Conservation (phyloP, 2,113 vertebrate species). For the Todiramphus saurophagus region DNA sequence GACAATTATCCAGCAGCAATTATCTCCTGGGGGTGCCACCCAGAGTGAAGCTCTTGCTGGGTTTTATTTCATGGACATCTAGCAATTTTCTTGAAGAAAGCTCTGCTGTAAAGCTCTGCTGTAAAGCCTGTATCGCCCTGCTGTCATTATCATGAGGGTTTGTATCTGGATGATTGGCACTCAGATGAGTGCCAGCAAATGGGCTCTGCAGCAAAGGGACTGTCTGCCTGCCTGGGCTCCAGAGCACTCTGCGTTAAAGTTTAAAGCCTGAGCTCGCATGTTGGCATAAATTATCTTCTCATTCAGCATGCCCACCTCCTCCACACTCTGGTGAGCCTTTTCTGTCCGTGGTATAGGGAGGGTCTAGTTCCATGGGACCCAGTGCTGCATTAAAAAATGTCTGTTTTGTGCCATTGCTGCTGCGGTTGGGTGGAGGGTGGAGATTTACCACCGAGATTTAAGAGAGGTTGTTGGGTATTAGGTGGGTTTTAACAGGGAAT, state of each 20-base stretch:
- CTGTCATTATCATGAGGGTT: not conserved
- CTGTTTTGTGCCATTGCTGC: not conserved
- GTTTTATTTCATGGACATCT: not conserved
- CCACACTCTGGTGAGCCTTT: not conserved
- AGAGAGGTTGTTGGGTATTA: not conserved
- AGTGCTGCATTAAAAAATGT: not conserved
- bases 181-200: fast-evolving
- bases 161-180: not conserved
- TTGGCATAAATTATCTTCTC: not conserved
- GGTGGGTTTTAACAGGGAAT: not conserved
- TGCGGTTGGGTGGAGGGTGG: not conserved
- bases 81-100: not conserved
- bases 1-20: conserved; percentile 22
- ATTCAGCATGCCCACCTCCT: not conserved
- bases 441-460: not conserved
- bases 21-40: conserved; percentile 33
- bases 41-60: not conserved
- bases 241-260: not conserved
- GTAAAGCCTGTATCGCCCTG: not conserved
- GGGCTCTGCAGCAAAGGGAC: not conserved
- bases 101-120: not conserved
- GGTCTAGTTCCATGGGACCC: not conserved
- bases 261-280: not conserved
- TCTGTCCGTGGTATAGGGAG: not conserved
- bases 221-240: not conserved